A percentile compares a stretch with the other conserved stretches of the same genome.
phyloP scores from a whole-genome alignment of 2,888 invertebrate genomes.

The Tortrix viridana region DNA sequence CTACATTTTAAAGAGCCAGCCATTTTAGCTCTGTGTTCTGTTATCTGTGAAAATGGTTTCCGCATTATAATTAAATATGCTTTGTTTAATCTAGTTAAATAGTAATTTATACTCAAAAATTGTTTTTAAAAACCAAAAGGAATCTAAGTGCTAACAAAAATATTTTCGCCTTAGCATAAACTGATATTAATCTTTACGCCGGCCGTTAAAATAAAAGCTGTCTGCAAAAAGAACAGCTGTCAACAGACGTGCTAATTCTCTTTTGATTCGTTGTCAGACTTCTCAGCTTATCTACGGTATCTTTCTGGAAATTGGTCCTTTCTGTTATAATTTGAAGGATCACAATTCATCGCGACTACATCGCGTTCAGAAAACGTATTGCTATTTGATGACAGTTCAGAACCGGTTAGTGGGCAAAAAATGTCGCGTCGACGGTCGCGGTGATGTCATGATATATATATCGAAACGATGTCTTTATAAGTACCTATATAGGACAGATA shows the following conservation, averaged over 20 bases:
- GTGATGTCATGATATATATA: constrained; percentile 59
- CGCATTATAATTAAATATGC: neutral
- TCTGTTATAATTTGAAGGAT: neutral
- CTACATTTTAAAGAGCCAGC: constrained; percentile 66
- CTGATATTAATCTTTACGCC: constrained; percentile 19
- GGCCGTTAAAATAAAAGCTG: constrained; percentile 24
- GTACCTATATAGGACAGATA: constrained; percentile 13
- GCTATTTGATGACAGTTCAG: constrained; percentile 58
- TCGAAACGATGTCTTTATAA: constrained; percentile 27
- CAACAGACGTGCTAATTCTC: constrained; percentile 50
- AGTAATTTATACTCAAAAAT: neutral
- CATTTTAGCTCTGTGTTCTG: constrained; percentile 22
- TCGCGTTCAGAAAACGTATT: constrained; percentile 45
- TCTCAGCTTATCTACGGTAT: constrained; percentile 47
- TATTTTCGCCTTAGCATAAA: constrained; percentile 3
- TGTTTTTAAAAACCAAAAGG: constrained; percentile 7
- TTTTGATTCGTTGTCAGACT: constrained; percentile 56
- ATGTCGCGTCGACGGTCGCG: constrained; percentile 51
- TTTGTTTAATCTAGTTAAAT: neutral
- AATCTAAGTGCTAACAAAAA: neutral
- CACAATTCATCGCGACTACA: neutral
- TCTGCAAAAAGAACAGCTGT: constrained; percentile 28
- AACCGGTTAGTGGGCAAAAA: constrained; percentile 59
- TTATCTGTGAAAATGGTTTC: neutral
- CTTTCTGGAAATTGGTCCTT: constrained; percentile 18